Evolutionary conservation across 2,797 vertebrate species (phyloP).

Genomic region (Smutsia temminckii): DNA sequence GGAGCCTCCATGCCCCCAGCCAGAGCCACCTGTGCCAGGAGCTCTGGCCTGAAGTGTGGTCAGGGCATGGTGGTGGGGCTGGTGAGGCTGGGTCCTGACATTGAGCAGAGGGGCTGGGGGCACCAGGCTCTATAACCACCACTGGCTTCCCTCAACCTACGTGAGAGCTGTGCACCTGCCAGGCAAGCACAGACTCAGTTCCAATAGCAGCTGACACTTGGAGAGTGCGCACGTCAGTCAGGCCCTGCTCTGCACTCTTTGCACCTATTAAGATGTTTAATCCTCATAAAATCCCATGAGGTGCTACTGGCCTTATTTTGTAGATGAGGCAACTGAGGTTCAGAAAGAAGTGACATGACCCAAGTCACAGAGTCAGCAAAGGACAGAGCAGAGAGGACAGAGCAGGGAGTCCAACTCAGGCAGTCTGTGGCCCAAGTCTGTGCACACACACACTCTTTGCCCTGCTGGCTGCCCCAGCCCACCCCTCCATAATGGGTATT

Average conservation of each 20-base stretch:
- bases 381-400: neutral
- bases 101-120: too few species aligned
- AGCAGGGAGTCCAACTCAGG: neutral
- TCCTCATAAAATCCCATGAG: neutral
- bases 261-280: neutral
- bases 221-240: neutral
- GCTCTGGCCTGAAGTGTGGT: neutral
- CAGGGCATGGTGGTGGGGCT: neutral
- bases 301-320: neutral
- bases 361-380: neutral
- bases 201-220: neutral
- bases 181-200: accelerated
- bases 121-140: neutral
- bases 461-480: neutral
- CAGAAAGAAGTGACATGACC: neutral
- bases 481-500: too few species aligned
- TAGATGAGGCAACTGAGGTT: neutral
- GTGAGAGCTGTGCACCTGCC: neutral
- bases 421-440: neutral
- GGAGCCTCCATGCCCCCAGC: neutral
- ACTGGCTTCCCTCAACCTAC: neutral
- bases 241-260: neutral
- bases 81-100: neutral
- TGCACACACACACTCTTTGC: neutral
- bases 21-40: neutral